Evolutionary conservation across 2,888 invertebrate genomes (phyloP), one percentile per base, ranked within the genome.

Genomic region (Spialia ferax): DNA sequence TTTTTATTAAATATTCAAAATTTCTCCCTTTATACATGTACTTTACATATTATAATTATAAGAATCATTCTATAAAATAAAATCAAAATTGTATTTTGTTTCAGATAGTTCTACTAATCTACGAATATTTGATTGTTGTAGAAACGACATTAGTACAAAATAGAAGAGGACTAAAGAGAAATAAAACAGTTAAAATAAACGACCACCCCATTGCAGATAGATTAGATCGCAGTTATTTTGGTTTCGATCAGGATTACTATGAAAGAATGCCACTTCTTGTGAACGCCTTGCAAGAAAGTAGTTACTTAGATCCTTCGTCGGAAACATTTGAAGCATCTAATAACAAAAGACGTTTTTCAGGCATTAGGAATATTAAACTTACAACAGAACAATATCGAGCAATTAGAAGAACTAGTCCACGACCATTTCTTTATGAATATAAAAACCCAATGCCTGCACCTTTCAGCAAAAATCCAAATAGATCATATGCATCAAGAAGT

Each of bases 71-170:
- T n/a, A n/a, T n/a, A n/a, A n/a, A 32, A 32, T 32, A 32, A 8
- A 8, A 32, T 2, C 10, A 0, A 10, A 32, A 32, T 38, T 18
- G 22, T 18, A 35, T 64, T 63, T 78, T 78, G 76, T 91, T 93
- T 64, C 91, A 93, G 93, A 86, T 89, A 85, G 89, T 93, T 87
- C 86, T 93, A 85, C 89, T 93, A 74, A 91, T 93, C 87, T 93
- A 91, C 84, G 93, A 93, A 81, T 91, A 93, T 78, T 82, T 87
- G 78, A 89, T 93, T 85, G 89, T 88, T 77, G 90, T 91, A 88
- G 92, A 91, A 87, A 87, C 88, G 77, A 88, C 78, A 75, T 76
- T 82, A 87, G 87, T 90, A 90, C 90, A 90, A 88, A 89, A 75
- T 65, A 83, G 71, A 65, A 81, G 74, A 73, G 71, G 66, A 62